phyloP scores from a whole-genome alignment of 1,140 invertebrate genomes.

The Brachionus plicatilis region DNA sequence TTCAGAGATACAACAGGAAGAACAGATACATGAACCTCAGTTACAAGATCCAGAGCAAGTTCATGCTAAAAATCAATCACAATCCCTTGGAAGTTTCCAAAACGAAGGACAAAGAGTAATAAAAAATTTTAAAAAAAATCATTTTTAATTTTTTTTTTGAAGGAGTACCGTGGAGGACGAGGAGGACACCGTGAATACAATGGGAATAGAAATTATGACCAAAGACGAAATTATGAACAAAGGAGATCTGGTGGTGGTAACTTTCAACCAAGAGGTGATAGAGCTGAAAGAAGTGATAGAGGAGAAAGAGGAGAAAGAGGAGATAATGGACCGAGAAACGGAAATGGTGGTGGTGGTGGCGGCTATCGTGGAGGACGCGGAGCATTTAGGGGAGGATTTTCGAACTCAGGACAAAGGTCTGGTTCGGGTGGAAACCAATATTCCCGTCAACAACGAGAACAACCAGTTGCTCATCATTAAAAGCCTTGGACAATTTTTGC shows the following conservation, averaged over 20 bases:
- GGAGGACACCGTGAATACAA: constrained; percentile 8
- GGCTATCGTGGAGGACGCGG: background rate
- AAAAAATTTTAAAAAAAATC: background rate
- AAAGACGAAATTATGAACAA: constrained; percentile 25
- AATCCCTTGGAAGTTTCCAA: background rate
- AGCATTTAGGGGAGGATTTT: background rate
- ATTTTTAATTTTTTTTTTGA: background rate
- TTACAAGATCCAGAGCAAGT: background rate
- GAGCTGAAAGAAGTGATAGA: background rate
- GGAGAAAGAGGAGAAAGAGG: background rate
- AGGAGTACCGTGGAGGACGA: background rate
- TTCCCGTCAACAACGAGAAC: background rate
- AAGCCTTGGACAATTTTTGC: background rate
- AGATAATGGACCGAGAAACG: constrained; percentile 7
- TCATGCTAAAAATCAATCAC: background rate
- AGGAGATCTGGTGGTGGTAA: constrained; percentile 16
- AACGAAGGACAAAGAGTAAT: constrained; percentile 5
- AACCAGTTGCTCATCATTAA: constrained; percentile 1
- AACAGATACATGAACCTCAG: background rate
- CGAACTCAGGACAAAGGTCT: constrained; percentile 6
- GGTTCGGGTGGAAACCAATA: constrained; percentile 7
- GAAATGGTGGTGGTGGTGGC: background rate
- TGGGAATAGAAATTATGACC: constrained; percentile 27
- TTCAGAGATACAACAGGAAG: background rate
- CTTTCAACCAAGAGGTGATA: constrained; percentile 1